Percentiles rank a stretch among this genome's conserved stretches.
These are phyloP conservation scores for Hippoglossus hippoglossus DNA, from an alignment of 2,797 vertebrate genomes.

Conservation along the genomic window DNA sequence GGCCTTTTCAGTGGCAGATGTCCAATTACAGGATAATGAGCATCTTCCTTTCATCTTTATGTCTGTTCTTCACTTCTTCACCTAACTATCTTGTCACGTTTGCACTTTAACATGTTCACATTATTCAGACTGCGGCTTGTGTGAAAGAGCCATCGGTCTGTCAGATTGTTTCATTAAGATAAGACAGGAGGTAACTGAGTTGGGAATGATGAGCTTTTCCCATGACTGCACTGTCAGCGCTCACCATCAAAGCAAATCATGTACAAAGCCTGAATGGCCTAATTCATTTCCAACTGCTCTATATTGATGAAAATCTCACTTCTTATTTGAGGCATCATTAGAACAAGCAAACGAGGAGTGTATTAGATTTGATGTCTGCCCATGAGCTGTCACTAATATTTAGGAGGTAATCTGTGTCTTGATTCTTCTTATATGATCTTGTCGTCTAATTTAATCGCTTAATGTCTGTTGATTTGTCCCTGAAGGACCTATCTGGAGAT, in stretches of 20 bases:
- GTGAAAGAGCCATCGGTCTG: constrained; percentile 14
- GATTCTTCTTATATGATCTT: constrained; percentile 30
- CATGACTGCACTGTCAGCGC: constrained; percentile 35
- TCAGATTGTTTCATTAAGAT: constrained; percentile 24
- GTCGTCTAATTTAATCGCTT: constrained; percentile 44
- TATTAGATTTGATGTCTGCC: constrained; percentile 40
- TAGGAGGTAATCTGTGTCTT: constrained; percentile 37
- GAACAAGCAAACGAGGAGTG: constrained; percentile 14
- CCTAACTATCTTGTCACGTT: background rate
- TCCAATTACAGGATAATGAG: background rate
- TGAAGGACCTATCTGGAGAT: constrained; percentile 25
- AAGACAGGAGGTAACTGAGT: constrained; percentile 20
- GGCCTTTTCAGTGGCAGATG: background rate
- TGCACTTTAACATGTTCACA: background rate
- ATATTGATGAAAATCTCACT: constrained; percentile 38
- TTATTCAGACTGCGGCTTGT: background rate
- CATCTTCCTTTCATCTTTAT: background rate
- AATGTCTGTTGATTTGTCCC: constrained; percentile 47
- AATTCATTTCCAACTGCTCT: constrained; percentile 43
- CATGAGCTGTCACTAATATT: constrained; percentile 46
- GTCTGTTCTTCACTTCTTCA: background rate
- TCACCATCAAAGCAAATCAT: constrained; percentile 50
- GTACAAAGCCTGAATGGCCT: constrained; percentile 34
- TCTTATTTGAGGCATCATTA: constrained; percentile 45
- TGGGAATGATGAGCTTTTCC: constrained; percentile 38